Evolutionary conservation across 2,113 vertebrate species (phyloP), one percentile per base, ranked within the genome.

Genomic region (Micromys minutus): DNA sequence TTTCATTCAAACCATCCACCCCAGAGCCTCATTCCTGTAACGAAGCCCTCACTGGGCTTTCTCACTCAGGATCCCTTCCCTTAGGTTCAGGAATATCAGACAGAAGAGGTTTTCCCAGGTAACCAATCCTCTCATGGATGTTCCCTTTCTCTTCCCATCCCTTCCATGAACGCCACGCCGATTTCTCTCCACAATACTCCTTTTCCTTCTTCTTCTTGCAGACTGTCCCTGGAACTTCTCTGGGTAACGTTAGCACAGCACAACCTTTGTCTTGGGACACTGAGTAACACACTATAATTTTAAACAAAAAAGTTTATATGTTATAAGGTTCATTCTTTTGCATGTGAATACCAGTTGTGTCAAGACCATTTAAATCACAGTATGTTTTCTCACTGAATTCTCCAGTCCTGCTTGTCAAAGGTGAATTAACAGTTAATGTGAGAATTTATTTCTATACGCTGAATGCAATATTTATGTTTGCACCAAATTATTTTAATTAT

Each of bases 181-280:
- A 1, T 26, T 34, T 74, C 77, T 86, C 31, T 21, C 4, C n/a
- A 65, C 13, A 5, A 50, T 42, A 50, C 34, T 52, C 12, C 3
- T 8, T 22, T 34, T 7, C 1, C 22, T 39, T 65, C 72, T 8
- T 34, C 75, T 22, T 1, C 36, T n/a, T 55, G 42, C 76, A 71
- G 26, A 7, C 52, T 12, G 29, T 34, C 22, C 12, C 29, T 19
- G 47, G 67, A 21, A 24, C 57, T 45, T 71, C 31, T 72, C 65
- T 0, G 0, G 22, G 21, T 76, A 21, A 67, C 29, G 75, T 47
- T 74, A 34, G 5, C 2, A 1, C 1, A 4, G 22, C 24, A 29
- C 17, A 34, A 0, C 39, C 5, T 3, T 74, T 50, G 34, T 75
- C 57, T 80, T 42, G 1, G 19, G 24, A 45, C 74, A 26, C 7